These are phyloP conservation scores for Menidia menidia DNA, from an alignment of 2,797 vertebrate species.

Conservation along the genomic window DNA sequence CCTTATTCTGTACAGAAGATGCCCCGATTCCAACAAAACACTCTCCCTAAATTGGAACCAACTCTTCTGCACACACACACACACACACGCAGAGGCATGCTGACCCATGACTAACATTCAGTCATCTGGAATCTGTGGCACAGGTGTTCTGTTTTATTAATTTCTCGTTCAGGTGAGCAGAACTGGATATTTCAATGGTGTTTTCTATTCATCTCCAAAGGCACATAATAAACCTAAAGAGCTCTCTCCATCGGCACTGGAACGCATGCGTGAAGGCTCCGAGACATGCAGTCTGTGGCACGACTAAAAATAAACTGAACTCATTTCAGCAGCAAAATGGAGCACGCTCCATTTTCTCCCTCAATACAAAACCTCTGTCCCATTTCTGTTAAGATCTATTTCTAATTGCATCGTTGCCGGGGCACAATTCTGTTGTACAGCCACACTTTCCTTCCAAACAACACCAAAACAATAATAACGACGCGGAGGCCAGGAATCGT, in stretches of 20 bases:
- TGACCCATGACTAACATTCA: neutral
- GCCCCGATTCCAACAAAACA: neutral
- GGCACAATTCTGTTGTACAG: neutral
- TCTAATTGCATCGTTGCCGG: neutral
- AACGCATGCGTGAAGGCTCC: constrained; percentile 59
- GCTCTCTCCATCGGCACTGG: constrained; percentile 32
- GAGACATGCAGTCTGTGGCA: constrained; percentile 61
- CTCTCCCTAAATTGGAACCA: neutral
- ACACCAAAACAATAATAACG: neutral
- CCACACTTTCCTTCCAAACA: neutral
- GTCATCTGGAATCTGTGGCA: neutral
- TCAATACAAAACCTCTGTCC: fast-evolving
- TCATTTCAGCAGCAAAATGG: constrained; percentile 31
- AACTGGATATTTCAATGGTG: no score
- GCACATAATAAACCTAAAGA: neutral
- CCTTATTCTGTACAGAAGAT: no score
- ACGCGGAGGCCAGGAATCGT: constrained; percentile 33
- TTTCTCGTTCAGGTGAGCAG: neutral
- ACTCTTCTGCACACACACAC: neutral
- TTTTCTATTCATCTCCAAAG: neutral
- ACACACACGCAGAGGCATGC: neutral
- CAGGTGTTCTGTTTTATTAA: neutral
- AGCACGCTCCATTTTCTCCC: neutral
- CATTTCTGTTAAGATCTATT: neutral
- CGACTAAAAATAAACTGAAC: constrained; percentile 83